Evolutionary conservation across 2,888 invertebrate genomes (phyloP), one percentile per base, ranked within the genome.

Genomic region (Amorpha juglandis): DNA sequence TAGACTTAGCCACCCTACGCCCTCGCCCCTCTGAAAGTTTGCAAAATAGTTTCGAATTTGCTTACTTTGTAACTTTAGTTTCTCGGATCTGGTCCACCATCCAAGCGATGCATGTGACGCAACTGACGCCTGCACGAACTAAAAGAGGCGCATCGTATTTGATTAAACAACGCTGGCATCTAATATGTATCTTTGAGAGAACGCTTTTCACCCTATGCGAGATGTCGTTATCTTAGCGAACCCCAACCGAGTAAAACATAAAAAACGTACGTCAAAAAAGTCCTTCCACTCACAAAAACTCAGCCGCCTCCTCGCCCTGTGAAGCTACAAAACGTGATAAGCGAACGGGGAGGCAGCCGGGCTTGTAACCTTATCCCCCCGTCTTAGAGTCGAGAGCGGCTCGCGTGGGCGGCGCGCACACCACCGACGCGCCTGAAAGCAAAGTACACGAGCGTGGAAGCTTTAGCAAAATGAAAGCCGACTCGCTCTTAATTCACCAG

Each of bases 381-480:
- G 80, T 74, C 78, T 82, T 87, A 92, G 79, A 85, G 90, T 87
- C 83, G 83, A 89, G 78, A 86, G 84, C 79, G 69, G 86, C 71
- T 80, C 75, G 84, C 76, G 79, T 76, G 71, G 75, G 77, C 70
- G 73, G 75, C 63, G 71, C 78, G 79, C 88, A 86, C 86, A 87
- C 85, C 80, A 81, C 80, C 79, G 78, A 78, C 78, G 78, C 77
- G 86, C 80, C 87, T 91, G 89, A 91, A 91, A 92, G 86, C 89
- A 90, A 87, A 85, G 91, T 92, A 93, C 92, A 92, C 93, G 87
- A 91, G 88, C 91, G 88, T 90, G 86, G 85, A 86, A 91, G 92
- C 91, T 93, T 92, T 92, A 90, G 91, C 90, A 87, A 92, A 92
- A 93, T 93, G 93, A 92, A 92, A 92, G 92, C 92, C 91, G 91